These are phyloP conservation scores for Acipenser oxyrinchus DNA, from an alignment of 2,797 vertebrate genomes.

Conservation along the genomic window DNA sequence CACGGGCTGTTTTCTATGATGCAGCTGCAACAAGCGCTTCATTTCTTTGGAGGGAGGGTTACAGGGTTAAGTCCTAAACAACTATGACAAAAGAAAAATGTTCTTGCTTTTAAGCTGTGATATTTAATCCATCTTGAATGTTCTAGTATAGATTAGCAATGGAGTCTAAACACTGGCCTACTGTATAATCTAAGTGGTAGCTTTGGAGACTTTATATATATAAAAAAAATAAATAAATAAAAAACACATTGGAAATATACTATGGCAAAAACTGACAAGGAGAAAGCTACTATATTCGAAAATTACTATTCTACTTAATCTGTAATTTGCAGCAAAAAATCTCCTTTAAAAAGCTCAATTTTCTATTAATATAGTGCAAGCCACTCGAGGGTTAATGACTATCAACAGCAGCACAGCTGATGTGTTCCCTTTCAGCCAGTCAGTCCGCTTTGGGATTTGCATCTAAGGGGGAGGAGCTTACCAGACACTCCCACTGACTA, in stretches of 20 bases:
- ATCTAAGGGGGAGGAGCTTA: constrained; percentile 32
- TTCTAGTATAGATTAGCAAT: not conserved
- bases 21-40: no score
- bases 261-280: no score
- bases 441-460: constrained; percentile 37
- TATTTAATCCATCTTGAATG: constrained; percentile 19
- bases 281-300: no score
- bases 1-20: no score
- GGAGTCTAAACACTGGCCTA: constrained; percentile 2
- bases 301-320: no score
- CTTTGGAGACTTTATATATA: no score
- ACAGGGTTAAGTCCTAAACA: not conserved
- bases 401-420: constrained; percentile 37
- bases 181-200: not conserved
- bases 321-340: no score
- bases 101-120: constrained; percentile 16
- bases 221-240: no score
- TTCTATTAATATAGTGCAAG: not conserved
- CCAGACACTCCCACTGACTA: constrained; percentile 56
- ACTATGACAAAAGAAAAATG: not conserved
- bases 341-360: no score
- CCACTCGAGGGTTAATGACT: constrained; percentile 21
- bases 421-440: constrained; percentile 24
- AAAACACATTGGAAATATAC: no score
- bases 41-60: no score